Percentiles rank a stretch among this genome's conserved stretches.
These are phyloP conservation scores for Mythimna ferrago DNA, from an alignment of 2,888 invertebrate species.

Conservation along the genomic window DNA sequence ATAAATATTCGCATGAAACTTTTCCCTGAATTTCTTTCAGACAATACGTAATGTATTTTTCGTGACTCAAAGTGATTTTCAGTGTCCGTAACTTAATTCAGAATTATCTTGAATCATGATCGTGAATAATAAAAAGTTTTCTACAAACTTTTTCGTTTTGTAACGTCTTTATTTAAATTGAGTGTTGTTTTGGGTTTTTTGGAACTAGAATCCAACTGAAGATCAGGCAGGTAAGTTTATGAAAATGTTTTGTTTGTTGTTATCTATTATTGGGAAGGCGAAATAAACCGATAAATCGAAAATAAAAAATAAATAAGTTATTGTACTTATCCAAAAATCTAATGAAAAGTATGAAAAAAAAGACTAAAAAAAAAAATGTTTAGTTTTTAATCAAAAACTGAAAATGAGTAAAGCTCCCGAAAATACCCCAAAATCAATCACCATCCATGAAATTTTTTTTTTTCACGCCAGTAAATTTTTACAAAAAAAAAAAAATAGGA, in stretches of 20 bases:
- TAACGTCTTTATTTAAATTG: neutral
- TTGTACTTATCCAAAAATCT: neutral
- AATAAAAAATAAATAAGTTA: neutral
- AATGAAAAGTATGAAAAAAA: neutral
- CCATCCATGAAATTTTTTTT: no score
- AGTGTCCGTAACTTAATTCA: conserved; percentile 1
- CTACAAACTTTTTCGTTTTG: neutral
- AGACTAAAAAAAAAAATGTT: no score
- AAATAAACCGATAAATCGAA: no score
- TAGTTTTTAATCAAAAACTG: no score
- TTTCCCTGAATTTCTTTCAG: conserved; percentile 14
- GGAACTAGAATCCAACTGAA: neutral
- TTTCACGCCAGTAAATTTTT: neutral
- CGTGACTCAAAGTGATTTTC: conserved; percentile 46
- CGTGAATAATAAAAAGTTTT: conserved; percentile 16
- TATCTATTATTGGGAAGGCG: neutral
- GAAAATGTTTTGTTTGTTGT: neutral
- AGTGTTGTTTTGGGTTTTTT: neutral
- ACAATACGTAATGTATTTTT: neutral
- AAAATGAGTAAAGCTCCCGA: neutral
- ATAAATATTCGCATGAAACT: conserved; percentile 5
- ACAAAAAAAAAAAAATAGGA: conserved; percentile 11
- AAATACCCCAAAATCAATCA: neutral
- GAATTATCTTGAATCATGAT: conserved; percentile 7
- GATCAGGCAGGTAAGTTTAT: neutral